Conservation (phyloP, 2,797 vertebrate species). For the Sandelia bainsii region DNA sequence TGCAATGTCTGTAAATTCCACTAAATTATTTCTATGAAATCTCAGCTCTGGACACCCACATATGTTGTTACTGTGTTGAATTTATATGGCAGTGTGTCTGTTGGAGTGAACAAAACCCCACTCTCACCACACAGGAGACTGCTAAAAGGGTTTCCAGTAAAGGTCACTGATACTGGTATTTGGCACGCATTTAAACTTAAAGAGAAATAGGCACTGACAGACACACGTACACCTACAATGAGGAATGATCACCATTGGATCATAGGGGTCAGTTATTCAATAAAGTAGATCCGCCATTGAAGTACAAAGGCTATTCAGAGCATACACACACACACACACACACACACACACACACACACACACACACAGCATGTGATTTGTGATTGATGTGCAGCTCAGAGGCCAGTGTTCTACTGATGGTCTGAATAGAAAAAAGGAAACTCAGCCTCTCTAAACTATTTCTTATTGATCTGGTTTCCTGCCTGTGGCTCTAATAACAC, state of each 20-base stretch:
- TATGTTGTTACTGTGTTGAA: not conserved
- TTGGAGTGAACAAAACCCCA: conserved; percentile 7
- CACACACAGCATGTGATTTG: conserved; percentile 19
- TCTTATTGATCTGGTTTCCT: conserved; percentile 69
- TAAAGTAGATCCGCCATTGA: conserved; percentile 48
- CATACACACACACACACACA: conserved; percentile 1
- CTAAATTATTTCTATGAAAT: not conserved
- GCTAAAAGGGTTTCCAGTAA: conserved; percentile 38
- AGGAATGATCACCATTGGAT: conserved; percentile 19
- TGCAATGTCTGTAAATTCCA: not conserved
- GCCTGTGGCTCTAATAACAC: conserved; percentile 46
- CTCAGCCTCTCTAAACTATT: conserved; percentile 60
- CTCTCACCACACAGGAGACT: conserved; percentile 15
- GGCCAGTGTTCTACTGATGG: conserved; percentile 45
- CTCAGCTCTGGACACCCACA: not conserved
- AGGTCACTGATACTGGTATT: conserved; percentile 56
- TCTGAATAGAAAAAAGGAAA: conserved; percentile 37
- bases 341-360: conserved; percentile 1
- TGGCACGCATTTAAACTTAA: conserved; percentile 21
- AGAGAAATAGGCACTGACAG: not conserved
- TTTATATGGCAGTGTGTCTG: not conserved
- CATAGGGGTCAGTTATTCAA: conserved; percentile 51
- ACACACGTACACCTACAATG: conserved; percentile 15
- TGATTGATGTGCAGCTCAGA: conserved; percentile 53
- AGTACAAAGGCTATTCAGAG: conserved; percentile 57